Evolutionary conservation across 1,140 invertebrate genomes (phyloP).

Genomic region (Pseudomyrmex flavicornis): DNA sequence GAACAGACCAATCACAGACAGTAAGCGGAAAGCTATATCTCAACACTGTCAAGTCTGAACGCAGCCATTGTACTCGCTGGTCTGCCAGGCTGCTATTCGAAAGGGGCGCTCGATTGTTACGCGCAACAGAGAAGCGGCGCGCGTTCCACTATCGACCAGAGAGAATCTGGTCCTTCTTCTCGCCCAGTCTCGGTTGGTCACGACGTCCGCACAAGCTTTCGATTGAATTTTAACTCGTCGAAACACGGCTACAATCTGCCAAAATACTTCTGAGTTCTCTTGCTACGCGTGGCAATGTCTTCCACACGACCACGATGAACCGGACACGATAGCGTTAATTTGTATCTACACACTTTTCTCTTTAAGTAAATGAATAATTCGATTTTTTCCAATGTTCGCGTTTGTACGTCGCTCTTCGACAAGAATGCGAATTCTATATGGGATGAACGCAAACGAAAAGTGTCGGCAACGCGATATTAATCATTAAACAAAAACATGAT

Average conservation of each 20-base stretch:
- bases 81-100: background rate
- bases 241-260: conserved; percentile 61
- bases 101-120: conserved; percentile 3
- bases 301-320: conserved; percentile 13
- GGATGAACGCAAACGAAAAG: background rate
- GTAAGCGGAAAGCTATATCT: no score
- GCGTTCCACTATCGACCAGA: conserved; percentile 74
- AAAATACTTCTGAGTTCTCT: conserved; percentile 38
- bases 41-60: no score
- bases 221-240: conserved; percentile 50
- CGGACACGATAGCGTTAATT: conserved; percentile 10
- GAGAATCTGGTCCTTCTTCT: conserved; percentile 56
- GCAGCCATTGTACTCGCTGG: background rate
- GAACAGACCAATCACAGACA: no score
- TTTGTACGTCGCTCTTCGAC: background rate
- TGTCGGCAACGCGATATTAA: background rate
- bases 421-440: conserved; percentile 1
- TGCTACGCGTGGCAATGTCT: background rate
- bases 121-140: conserved; percentile 58
- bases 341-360: background rate
- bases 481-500: background rate
- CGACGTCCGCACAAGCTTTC: conserved; percentile 16
- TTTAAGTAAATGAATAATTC: background rate
- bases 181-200: conserved; percentile 42
- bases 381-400: background rate